A percentile compares a stretch with the other conserved stretches of the same genome.
phyloP scores from a whole-genome alignment of 2,113 vertebrate genomes.

The Suncus etruscus region DNA sequence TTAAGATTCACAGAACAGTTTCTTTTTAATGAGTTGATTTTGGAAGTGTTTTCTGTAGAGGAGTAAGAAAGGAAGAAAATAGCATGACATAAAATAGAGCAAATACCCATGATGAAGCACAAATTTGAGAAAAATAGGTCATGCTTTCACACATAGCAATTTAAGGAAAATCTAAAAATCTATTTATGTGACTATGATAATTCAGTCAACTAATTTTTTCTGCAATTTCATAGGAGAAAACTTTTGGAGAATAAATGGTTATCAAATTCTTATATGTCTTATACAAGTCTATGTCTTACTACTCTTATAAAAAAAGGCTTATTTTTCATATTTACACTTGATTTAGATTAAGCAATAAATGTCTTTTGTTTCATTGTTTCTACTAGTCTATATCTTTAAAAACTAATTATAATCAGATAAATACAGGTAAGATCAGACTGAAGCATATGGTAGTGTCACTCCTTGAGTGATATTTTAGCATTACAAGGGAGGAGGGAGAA shows the following conservation, averaged over 20 bases:
- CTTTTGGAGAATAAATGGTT: constrained; percentile 4
- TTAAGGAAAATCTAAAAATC: constrained; percentile 38
- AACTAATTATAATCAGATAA: neutral
- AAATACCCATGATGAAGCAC: constrained; percentile 14
- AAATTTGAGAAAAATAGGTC: constrained; percentile 68
- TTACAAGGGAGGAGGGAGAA: neutral
- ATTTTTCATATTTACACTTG: constrained; percentile 2
- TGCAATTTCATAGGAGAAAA: neutral
- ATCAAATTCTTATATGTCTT: neutral
- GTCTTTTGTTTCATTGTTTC: neutral
- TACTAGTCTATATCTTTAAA: neutral
- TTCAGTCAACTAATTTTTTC: neutral
- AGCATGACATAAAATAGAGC: constrained; percentile 32
- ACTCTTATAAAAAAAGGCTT: neutral
- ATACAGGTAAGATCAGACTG: neutral
- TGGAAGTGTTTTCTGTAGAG: constrained; percentile 64
- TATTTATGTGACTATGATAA: constrained; percentile 14
- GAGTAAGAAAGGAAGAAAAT: constrained; percentile 60
- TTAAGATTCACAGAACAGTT: constrained; percentile 67
- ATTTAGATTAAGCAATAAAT: neutral
- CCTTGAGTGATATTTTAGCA: neutral
- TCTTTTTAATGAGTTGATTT: constrained; percentile 66
- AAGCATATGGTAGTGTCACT: constrained; percentile 19
- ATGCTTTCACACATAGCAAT: constrained; percentile 24
- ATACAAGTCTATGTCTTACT: neutral